These are phyloP conservation scores for Merluccius polli DNA, from an alignment of 2,797 vertebrate species.

Conservation along the genomic window DNA sequence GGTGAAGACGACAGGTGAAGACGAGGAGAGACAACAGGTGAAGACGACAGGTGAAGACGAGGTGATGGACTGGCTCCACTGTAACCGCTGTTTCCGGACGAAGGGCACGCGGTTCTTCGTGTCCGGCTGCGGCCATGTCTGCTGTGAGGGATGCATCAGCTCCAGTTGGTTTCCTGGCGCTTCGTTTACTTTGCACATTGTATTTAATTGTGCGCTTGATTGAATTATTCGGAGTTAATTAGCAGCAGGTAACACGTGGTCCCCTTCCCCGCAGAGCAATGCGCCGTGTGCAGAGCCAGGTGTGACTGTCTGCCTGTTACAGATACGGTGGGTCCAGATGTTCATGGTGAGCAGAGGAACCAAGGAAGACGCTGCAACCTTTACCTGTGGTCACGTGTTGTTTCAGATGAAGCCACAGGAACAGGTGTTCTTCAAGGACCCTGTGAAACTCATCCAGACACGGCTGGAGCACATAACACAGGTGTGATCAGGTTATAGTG, in stretches of 20 bases:
- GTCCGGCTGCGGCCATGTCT: conserved; percentile 85
- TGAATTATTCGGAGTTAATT: neutral
- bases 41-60: neutral
- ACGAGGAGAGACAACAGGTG: neutral
- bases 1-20: no score
- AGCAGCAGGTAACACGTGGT: neutral
- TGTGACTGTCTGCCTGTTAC: conserved; percentile 81
- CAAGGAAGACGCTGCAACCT: no score
- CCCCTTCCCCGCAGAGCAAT: conserved; percentile 71
- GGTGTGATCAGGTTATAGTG: conserved; percentile 57
- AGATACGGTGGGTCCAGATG: conserved; percentile 70
- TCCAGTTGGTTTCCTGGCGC: conserved; percentile 60
- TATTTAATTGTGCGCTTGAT: neutral
- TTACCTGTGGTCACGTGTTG: neutral
- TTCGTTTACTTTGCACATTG: neutral
- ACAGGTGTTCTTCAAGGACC: conserved; percentile 82
- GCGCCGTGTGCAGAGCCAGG: conserved; percentile 73
- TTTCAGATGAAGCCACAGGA: conserved; percentile 82
- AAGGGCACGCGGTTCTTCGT: conserved; percentile 71
- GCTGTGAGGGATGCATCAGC: conserved; percentile 78
- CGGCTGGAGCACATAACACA: conserved; percentile 76
- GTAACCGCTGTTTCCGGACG: conserved; percentile 79
- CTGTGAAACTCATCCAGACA: conserved; percentile 72
- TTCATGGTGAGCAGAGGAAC: no score
- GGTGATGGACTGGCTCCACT: conserved; percentile 95